Evolutionary conservation across 2,888 invertebrate genomes (phyloP).

Genomic region (Azorinus chamasolen): DNA sequence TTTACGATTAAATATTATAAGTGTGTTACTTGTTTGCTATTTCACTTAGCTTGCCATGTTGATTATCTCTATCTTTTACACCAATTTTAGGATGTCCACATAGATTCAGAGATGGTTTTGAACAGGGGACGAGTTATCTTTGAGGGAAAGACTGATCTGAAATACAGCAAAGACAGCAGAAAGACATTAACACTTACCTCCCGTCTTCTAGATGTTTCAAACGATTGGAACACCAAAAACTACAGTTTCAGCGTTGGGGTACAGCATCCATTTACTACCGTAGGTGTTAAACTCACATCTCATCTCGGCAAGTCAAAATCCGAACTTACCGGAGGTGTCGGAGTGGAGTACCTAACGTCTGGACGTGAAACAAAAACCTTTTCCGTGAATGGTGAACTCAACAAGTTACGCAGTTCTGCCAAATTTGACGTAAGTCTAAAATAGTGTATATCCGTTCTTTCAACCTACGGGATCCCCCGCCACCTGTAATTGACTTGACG

Average conservation of each 20-base stretch:
- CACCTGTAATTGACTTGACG: too few relatives aligned
- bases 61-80: too few relatives aligned
- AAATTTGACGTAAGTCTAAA: constrained; percentile 67
- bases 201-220: constrained; percentile 70
- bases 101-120: constrained; percentile 71
- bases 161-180: constrained; percentile 69
- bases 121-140: constrained; percentile 69
- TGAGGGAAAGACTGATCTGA: constrained; percentile 73
- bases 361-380: constrained; percentile 65
- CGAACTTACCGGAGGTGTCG: constrained; percentile 61
- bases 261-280: constrained; percentile 74
- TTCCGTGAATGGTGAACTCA: constrained; percentile 67
- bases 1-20: too few relatives aligned
- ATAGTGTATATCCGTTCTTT: too few relatives aligned
- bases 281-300: constrained; percentile 71
- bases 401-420: constrained; percentile 62
- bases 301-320: constrained; percentile 64
- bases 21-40: too few relatives aligned
- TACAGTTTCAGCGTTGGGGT: constrained; percentile 71
- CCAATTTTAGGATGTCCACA: constrained; percentile 66
- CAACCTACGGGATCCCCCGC: too few relatives aligned
- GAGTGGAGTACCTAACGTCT: constrained; percentile 72
- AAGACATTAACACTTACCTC: constrained; percentile 72
- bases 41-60: too few relatives aligned
- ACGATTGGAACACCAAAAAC: constrained; percentile 60